A percentile compares a stretch with the other conserved stretches of the same genome.
These are phyloP conservation scores for Macrosiphum euphorbiae DNA, from an alignment of 2,888 invertebrate genomes.

Conservation along the genomic window DNA sequence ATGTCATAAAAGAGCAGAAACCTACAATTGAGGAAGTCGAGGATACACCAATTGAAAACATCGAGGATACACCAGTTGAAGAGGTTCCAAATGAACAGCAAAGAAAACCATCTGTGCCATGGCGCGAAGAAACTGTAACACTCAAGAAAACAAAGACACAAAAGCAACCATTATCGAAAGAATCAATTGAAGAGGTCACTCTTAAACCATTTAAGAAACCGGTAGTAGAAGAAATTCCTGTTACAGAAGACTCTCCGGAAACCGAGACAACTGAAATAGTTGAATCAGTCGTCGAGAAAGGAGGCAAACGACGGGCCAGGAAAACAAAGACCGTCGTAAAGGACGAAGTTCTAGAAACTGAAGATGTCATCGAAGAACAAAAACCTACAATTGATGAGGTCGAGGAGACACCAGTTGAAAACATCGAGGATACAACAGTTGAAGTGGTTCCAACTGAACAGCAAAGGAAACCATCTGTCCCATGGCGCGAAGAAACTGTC, in stretches of 20 bases:
- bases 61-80: background rate
- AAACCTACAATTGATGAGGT: background rate
- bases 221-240: background rate
- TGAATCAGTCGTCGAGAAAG: background rate
- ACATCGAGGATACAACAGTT: too few relatives aligned
- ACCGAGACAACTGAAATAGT: background rate
- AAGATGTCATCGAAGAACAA: background rate
- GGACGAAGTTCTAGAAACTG: background rate
- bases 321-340: background rate
- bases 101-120: constrained; percentile 68
- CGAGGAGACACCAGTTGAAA: background rate
- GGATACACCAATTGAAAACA: background rate
- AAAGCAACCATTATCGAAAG: constrained; percentile 70
- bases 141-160: constrained; percentile 65
- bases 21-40: background rate
- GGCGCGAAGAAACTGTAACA: constrained; percentile 69
- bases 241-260: background rate
- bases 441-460: too few relatives aligned
- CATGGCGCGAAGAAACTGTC: too few relatives aligned
- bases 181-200: constrained; percentile 67
- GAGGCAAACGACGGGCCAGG: background rate
- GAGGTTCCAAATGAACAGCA: background rate
- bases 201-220: background rate
- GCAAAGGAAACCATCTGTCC: too few relatives aligned
- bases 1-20: background rate